Evolutionary conservation across 2,797 vertebrate genomes (phyloP).

Genomic region (Antennarius maculatus): DNA sequence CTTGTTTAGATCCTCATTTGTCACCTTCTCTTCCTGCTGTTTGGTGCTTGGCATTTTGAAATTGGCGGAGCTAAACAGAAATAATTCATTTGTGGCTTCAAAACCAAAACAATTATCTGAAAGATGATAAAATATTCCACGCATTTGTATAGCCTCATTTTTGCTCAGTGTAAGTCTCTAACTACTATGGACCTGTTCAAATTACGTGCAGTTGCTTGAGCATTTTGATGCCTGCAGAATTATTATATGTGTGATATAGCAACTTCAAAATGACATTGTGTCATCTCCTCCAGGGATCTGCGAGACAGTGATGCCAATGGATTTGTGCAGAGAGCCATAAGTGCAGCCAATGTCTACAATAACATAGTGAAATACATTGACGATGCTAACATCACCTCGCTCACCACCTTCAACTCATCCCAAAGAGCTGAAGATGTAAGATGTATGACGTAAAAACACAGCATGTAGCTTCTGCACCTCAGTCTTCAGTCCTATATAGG

Average conservation of each 20-base stretch:
- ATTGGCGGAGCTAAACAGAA: too few species aligned
- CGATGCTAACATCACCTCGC: constrained; percentile 87
- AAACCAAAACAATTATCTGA: too few species aligned
- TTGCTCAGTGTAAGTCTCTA: neutral
- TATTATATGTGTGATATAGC: neutral
- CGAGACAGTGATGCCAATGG: constrained; percentile 89
- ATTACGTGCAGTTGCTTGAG: neutral
- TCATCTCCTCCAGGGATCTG: constrained; percentile 82
- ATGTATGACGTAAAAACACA: neutral
- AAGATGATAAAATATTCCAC: too few species aligned
- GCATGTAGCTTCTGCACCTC: neutral
- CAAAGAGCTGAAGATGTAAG: constrained; percentile 88
- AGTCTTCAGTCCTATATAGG: neutral
- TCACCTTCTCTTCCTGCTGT: too few species aligned
- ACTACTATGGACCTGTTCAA: neutral
- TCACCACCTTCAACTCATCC: constrained; percentile 84
- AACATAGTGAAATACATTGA: constrained; percentile 89
- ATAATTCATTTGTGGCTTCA: too few species aligned
- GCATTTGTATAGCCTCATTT: neutral
- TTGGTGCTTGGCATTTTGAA: too few species aligned
- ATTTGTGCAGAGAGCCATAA: constrained; percentile 92
- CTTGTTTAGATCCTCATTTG: too few species aligned
- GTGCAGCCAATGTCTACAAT: constrained; percentile 94
- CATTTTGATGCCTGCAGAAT: neutral
- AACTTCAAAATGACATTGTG: neutral